Evolutionary conservation across 2,113 vertebrate species (phyloP), one percentile per base, ranked within the genome.

Genomic region (Eira barbara): DNA sequence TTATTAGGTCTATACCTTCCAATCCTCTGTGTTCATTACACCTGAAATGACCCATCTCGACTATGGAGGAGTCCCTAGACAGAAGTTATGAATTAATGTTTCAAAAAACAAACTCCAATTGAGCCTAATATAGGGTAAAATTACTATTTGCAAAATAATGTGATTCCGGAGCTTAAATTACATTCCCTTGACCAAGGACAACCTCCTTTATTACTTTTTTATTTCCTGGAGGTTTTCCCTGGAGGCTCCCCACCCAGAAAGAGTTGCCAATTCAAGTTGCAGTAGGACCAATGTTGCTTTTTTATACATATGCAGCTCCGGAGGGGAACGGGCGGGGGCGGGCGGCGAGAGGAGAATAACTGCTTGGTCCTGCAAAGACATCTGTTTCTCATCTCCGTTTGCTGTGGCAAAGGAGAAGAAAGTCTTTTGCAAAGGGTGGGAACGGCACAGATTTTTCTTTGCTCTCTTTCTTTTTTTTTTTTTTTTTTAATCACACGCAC

Each of bases 311-410:
- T 13, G 89, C 89, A 85, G 89, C 95, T 91, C 82, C 17, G 65
- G 95, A 71, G 93, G 73, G 67, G 86, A 83, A 27, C n/a, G 10
- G 86, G 95, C 57, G 81, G 94, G 86, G 95, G 95, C 63, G 59
- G 67, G 87, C 65, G 90, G 91, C 61, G 15, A 57, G 84, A n/a
- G 84, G 80, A n/a, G 87, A 34, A 13, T 27, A 61, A 55, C 85
- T n/a, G 92, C 95, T 91, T 25, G 17, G 94, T 92, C 97, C 96
- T 94, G 94, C 96, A 31, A 65, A 90, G 79, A 97, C 98, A 98
- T 97, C 98, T 98, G 98, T 96, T 98, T 98, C 98, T 97, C 97
- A 95, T 98, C 98, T 98, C 88, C 91, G 63, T 61, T 91, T 67
- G 96, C 97, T 79, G 97, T 94, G 86, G 95, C 93, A 55, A 95